Evolutionary conservation across 1,140 invertebrate species (phyloP).

Genomic region (Bombyx mandarina): DNA sequence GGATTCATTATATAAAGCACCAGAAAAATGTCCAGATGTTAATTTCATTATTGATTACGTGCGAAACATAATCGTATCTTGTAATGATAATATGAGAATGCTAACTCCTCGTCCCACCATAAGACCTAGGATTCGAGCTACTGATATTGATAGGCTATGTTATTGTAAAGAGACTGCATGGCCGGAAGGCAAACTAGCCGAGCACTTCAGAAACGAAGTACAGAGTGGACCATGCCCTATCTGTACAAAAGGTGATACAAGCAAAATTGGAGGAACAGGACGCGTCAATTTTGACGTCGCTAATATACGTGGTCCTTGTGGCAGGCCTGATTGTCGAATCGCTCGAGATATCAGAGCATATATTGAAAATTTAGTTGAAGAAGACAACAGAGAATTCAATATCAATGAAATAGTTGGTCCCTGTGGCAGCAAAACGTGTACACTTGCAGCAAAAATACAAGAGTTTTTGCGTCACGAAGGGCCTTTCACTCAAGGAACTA

Average conservation of each 20-base stretch:
- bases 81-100: constrained; percentile 65
- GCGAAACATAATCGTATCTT: constrained; percentile 56
- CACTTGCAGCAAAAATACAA: constrained; percentile 47
- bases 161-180: constrained; percentile 53
- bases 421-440: constrained; percentile 58
- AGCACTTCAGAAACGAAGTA: constrained; percentile 42
- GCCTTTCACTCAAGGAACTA: constrained; percentile 30
- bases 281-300: constrained; percentile 45
- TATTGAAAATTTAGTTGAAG: constrained; percentile 52
- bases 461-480: constrained; percentile 50
- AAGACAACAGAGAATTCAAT: constrained; percentile 50
- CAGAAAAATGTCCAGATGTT: constrained; percentile 46
- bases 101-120: constrained; percentile 55
- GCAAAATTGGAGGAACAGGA: constrained; percentile 22
- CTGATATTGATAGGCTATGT: constrained; percentile 56
- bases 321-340: constrained; percentile 55
- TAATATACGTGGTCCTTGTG: constrained; percentile 59
- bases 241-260: constrained; percentile 32
- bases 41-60: constrained; percentile 58
- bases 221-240: constrained; percentile 43
- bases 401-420: constrained; percentile 52
- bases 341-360: constrained; percentile 54
- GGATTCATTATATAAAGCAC: constrained; percentile 40
- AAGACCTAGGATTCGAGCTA: constrained; percentile 47
- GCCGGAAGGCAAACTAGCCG: constrained; percentile 41